Conservation (phyloP, 2,888 invertebrate species). For the Seira musarum region DNA sequence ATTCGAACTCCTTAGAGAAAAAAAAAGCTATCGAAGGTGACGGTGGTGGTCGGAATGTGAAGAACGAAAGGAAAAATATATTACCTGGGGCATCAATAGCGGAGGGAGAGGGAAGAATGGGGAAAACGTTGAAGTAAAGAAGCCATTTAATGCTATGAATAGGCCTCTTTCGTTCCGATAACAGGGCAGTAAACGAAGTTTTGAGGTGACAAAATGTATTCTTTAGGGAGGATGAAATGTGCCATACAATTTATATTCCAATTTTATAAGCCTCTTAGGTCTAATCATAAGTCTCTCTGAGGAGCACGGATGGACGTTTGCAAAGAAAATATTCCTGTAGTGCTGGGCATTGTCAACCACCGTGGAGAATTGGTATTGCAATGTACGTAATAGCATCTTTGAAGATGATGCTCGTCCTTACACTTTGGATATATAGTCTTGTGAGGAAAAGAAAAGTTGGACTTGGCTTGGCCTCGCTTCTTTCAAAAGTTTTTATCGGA, state of each 20-base stretch:
- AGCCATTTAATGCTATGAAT: slow-evolving; percentile 14
- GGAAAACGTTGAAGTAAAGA: background rate
- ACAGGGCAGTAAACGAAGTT: slow-evolving; percentile 41
- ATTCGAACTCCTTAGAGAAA: too few relatives aligned
- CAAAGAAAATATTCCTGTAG: background rate
- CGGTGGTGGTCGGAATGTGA: background rate
- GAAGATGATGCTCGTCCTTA: background rate
- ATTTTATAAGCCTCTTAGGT: slow-evolving; percentile 60
- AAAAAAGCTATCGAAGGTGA: too few relatives aligned
- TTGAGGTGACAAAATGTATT: slow-evolving; percentile 51
- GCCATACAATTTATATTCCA: slow-evolving; percentile 59
- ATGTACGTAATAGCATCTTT: slow-evolving; percentile 24
- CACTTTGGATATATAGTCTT: too few relatives aligned
- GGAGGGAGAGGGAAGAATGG: background rate
- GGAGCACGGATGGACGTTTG: slow-evolving; percentile 13
- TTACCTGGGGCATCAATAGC: slow-evolving; percentile 37
- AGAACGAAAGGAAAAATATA: slow-evolving; percentile 22
- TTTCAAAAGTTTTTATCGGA: slow-evolving; percentile 3
- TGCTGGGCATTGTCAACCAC: background rate
- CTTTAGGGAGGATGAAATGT: slow-evolving; percentile 51
- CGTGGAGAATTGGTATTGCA: slow-evolving; percentile 30
- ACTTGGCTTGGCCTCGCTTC: background rate
- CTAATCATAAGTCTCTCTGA: slow-evolving; percentile 49
- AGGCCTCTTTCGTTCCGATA: slow-evolving; percentile 30
- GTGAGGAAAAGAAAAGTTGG: background rate